Conservation (phyloP, 2,888 invertebrate genomes). For the Xestia sexstrigata region DNA sequence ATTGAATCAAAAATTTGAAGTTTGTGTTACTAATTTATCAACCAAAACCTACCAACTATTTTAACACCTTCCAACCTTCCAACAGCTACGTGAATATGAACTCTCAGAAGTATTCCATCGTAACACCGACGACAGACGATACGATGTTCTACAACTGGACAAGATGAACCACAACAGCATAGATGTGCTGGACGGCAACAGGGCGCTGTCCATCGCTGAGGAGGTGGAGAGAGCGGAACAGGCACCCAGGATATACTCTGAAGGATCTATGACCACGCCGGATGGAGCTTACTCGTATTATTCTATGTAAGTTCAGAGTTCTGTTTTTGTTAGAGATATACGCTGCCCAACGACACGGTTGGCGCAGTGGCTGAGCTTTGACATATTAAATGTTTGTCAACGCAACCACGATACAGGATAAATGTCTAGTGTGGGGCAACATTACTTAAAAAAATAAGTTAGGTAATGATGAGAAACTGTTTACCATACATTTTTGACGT, state of each 20-base stretch:
- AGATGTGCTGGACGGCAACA: slow-evolving; percentile 92
- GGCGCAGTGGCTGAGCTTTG: no score
- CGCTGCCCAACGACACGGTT: neutral
- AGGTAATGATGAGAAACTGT: neutral
- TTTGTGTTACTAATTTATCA: neutral
- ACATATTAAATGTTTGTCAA: no score
- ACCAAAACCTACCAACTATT: neutral
- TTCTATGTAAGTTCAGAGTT: slow-evolving; percentile 81
- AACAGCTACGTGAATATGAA: slow-evolving; percentile 96
- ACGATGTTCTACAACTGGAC: slow-evolving; percentile 93
- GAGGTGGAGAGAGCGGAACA: slow-evolving; percentile 94
- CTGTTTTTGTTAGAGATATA: neutral
- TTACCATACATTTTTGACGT: neutral
- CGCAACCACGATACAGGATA: no score
- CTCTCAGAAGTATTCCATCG: slow-evolving; percentile 96
- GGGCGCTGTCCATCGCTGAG: slow-evolving; percentile 94
- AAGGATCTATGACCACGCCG: slow-evolving; percentile 86
- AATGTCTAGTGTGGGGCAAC: no score
- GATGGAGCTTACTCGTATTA: slow-evolving; percentile 87
- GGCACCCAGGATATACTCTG: slow-evolving; percentile 90
- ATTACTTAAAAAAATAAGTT: neutral
- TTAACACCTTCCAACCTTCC: neutral
- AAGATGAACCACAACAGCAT: slow-evolving; percentile 90
- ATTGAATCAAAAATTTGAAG: neutral
- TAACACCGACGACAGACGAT: slow-evolving; percentile 94